Evolutionary conservation across 2,888 invertebrate species (phyloP), one percentile per base, ranked within the genome.

Genomic region (Caenorhabditis afra): DNA sequence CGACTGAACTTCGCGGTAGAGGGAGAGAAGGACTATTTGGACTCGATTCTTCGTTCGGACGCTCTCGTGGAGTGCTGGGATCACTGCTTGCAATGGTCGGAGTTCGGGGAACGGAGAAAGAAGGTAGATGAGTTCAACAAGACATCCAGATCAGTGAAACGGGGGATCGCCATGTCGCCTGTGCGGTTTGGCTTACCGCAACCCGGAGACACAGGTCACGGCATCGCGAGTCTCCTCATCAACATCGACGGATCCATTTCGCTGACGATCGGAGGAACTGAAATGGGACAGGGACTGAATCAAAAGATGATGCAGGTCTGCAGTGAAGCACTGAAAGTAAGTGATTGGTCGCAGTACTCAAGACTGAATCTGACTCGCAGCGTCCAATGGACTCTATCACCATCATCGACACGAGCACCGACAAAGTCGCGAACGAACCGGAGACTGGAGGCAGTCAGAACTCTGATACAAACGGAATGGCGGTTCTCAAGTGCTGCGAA

Each of bases 211-310:
- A 37, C 35, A 14, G 65, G 44, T 0, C 81, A 92, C 91, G 94
- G 93, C 3, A 95, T 95, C 4, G 96, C 96, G 0, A 91, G 97
- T 66, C 93, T 97, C 1, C 93, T 95, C 44, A 93, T 96, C 10
- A 96, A 96, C 89, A 92, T 92, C 18, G 92, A 93, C 87, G 96
- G 96, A 1, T 95, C 96, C 0, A 95, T 97, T 3, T 92, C 96
- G 11, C 86, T 97, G 20, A 93, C 94, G 0, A 95, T 95, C 90
- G 92, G 92, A 37, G 96, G 96, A n/a, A 94, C 94, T 0, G 97
- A 97, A 92, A 97, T 97, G 94, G 97, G 97, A 0, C 97, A 97
- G 92, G 97, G 97, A 0, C 92, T 97, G 3, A 95, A 96, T 90
- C 96, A 95, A 0, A 97, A 97, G 92, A 95, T 96, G 94, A 94